Conservation (phyloP, 2,888 invertebrate species). For the Ectobius pallidus region DNA sequence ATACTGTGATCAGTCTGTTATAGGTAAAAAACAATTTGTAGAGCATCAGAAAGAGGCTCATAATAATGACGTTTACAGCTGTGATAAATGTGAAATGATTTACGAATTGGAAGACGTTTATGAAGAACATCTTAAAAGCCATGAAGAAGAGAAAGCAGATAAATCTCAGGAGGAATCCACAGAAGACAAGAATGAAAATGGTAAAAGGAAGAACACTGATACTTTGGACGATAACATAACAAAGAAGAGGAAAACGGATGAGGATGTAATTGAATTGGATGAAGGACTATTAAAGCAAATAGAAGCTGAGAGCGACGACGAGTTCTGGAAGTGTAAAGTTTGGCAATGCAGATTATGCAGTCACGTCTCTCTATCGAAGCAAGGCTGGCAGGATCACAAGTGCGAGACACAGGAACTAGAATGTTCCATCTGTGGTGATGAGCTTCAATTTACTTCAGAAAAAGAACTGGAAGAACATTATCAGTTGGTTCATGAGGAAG, state of each 20-base stretch:
- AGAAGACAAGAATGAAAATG: background rate
- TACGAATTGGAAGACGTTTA: constrained; percentile 17
- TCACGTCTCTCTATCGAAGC: background rate
- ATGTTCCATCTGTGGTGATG: background rate
- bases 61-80: constrained; percentile 36
- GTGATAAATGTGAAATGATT: constrained; percentile 33
- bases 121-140: constrained; percentile 1
- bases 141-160: constrained; percentile 5
- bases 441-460: background rate
- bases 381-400: background rate
- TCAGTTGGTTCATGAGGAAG: background rate
- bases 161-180: no score
- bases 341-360: constrained; percentile 3
- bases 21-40: constrained; percentile 32
- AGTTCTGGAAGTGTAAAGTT: constrained; percentile 3
- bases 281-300: no score
- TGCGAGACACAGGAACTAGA: background rate
- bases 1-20: constrained; percentile 33
- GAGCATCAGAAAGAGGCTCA: constrained; percentile 37
- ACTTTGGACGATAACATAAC: no score
- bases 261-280: no score
- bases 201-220: background rate
- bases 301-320: background rate
- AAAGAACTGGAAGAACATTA: background rate
- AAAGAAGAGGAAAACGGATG: no score